These are phyloP conservation scores for Lithophane ornitopus DNA, from an alignment of 2,888 invertebrate genomes.

Conservation along the genomic window DNA sequence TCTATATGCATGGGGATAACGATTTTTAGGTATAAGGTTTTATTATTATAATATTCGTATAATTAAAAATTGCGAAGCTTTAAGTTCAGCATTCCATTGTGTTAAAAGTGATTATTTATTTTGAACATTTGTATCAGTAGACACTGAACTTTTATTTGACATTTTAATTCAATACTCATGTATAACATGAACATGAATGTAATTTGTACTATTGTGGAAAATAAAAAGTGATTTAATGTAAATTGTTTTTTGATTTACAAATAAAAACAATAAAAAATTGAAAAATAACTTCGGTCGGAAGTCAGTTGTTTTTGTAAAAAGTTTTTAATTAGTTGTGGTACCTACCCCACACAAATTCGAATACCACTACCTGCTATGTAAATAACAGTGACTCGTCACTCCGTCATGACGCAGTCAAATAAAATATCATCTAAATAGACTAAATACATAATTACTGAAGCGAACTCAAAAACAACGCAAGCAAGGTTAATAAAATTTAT, in stretches of 20 bases:
- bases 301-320: too few relatives aligned
- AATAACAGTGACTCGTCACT: too few relatives aligned
- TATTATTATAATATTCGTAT: slow-evolving; percentile 51
- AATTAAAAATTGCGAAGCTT: slow-evolving; percentile 57
- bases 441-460: too few relatives aligned
- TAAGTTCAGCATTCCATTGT: slow-evolving; percentile 73
- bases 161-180: slow-evolving; percentile 78
- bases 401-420: too few relatives aligned
- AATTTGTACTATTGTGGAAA: slow-evolving; percentile 77
- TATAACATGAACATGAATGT: slow-evolving; percentile 74
- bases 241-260: slow-evolving; percentile 33
- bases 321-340: too few relatives aligned
- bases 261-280: too few relatives aligned
- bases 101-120: slow-evolving; percentile 64
- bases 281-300: too few relatives aligned
- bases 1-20: slow-evolving; percentile 41
- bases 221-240: slow-evolving; percentile 68
- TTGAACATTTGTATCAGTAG: slow-evolving; percentile 48
- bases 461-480: too few relatives aligned
- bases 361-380: too few relatives aligned
- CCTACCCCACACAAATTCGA: too few relatives aligned
- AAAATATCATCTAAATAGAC: too few relatives aligned
- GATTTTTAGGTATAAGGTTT: slow-evolving; percentile 60
- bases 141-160: slow-evolving; percentile 43
- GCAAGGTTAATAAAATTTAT: too few relatives aligned